Evolutionary conservation across 2,797 vertebrate species (phyloP), one percentile per base, ranked within the genome.

Genomic region (Clarias platycephalus): DNA sequence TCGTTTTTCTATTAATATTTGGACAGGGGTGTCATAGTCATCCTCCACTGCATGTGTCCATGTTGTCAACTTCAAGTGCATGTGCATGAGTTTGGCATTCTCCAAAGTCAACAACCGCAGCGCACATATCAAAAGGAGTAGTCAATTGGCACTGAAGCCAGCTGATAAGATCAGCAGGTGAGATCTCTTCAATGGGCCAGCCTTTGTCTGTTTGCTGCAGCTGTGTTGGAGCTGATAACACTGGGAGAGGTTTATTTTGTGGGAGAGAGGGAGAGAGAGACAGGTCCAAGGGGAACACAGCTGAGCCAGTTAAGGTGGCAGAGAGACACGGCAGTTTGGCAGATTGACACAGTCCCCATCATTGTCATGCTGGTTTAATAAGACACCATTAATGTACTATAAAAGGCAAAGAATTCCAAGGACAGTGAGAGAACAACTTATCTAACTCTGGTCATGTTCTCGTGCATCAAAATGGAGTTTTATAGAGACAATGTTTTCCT

Each of bases 121-220:
- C 34, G 72, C 80, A 66, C 88, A 79, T 88, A 86, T 93, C 90
- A 94, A 94, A 93, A 91, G 90, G 88, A 91, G 91, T 60, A 88
- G 93, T 93, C 92, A 94, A 91, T 90, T 92, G 91, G 88, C 91
- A 91, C 78, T 84, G 55, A 71, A 86, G 91, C 87, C 89, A 88
- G 88, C 71, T 91, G 94, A 95, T 95, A 93, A 91, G 87, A 95
- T 94, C 94, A 91, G 94, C 94, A 95, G 94, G 93, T 94, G 94
- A 94, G 92, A 90, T 85, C 87, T 91, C 91, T 89, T 94, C 92
- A 93, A 91, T 91, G 89, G 89, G 55, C 89, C 88, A 88, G 86
- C 89, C 92, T 93, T 93, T 92, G 90, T 78, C 75, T 91, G 93
- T 93, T 92, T 92, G 90, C 94, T 91, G 92, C 94, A 94, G 95